These are phyloP conservation scores for Coracias cyanogaster DNA, from an alignment of 2,797 vertebrate genomes.

Conservation along the genomic window DNA sequence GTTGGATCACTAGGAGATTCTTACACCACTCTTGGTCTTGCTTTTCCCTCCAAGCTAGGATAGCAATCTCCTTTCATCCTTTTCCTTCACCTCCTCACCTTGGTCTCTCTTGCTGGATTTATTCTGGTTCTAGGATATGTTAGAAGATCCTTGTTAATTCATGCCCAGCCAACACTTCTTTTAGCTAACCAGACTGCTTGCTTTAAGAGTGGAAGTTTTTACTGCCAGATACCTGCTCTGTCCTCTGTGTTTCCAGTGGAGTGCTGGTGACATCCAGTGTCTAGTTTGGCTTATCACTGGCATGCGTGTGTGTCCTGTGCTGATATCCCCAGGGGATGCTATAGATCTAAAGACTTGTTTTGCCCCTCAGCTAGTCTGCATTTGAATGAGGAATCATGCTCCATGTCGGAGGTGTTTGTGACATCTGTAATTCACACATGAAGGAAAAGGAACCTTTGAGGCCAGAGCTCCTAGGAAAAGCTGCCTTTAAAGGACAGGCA, in stretches of 20 bases:
- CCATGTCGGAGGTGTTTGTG: slow-evolving; percentile 23
- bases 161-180: background rate
- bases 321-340: slow-evolving; percentile 29
- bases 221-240: slow-evolving; percentile 48
- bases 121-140: background rate
- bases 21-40: background rate
- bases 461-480: slow-evolving; percentile 40
- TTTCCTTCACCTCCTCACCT: background rate
- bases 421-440: slow-evolving; percentile 54
- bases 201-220: slow-evolving; percentile 57
- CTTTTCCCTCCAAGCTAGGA: background rate
- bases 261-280: slow-evolving; percentile 62
- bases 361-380: slow-evolving; percentile 42
- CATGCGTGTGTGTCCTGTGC: background rate
- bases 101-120: background rate
- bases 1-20: background rate
- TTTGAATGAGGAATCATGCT: slow-evolving; percentile 53
- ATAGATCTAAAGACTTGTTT: slow-evolving; percentile 28
- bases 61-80: background rate
- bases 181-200: background rate
- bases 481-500: slow-evolving; percentile 41
- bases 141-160: background rate
- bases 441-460: slow-evolving; percentile 49
- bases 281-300: slow-evolving; percentile 35
- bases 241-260: slow-evolving; percentile 40